Evolutionary conservation across 2,888 invertebrate species (phyloP), one percentile per base, ranked within the genome.

Genomic region (Acleris literana): DNA sequence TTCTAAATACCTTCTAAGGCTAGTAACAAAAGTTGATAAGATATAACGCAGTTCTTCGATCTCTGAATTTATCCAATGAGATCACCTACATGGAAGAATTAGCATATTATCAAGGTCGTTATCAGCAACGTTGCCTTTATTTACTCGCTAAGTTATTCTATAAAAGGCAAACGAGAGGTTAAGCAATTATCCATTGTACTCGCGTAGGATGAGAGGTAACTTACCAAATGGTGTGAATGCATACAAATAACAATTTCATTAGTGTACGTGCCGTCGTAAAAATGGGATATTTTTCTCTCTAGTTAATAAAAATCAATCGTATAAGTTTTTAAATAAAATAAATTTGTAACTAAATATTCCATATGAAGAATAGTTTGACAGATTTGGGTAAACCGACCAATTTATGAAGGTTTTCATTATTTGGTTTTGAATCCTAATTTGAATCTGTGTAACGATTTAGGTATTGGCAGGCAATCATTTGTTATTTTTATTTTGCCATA

Each of bases 221-320:
- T 66, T 62, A 66, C 66, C 66, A 62, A 66, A 66, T 46, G 57
- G 61, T 57, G 48, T 25, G 62, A 16, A 62, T 57, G 29, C 57
- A 62, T 57, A 39, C 33, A 33, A 52, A 57, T 13, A 39, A 62
- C 2, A 5, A 44, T 39, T 16, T 18, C 17, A 62, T 16, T 62
- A 18, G 33, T 46, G 11, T 11, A 56, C 17, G 9, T 18, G 25
- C 25, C 17, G 7, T n/a, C 20, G 17, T 44, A 22, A 67, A 53
- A 11, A 22, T 39, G 13, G 5, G 20, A 43, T 11, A 33, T 51
- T 20, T 11, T 20, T 61, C 29, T 5, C 44, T 7, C 44, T 33
- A 11, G 17, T 60, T 46, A 65, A 60, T 61, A 55, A 55, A 22
- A 20, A 18, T 17, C 25, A 29, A 7, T 17, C 16, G 17, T 44